Base-by-base conservation (phyloP, 2,888 invertebrate species). In the Ctenicera cuprea region DNA sequence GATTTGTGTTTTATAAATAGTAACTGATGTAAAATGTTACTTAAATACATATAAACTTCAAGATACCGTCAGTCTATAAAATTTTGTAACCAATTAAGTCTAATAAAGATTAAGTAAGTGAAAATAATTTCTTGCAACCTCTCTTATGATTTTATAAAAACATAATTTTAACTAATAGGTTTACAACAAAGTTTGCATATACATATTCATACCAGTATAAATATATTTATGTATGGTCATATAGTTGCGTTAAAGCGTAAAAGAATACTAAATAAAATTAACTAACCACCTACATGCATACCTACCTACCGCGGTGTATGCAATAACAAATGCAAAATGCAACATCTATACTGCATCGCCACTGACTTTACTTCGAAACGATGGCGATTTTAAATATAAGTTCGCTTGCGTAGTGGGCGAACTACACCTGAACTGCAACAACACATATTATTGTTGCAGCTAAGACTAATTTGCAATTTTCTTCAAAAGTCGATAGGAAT, bases 261-360 rank as follows among this genome's bases (percentile, higher is more conserved):
- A 74, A 67, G 62, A 71, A 71, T 67, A 74, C 64, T 74, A 74
- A 74, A 74, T 74, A 74, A 74, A 74, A 67, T 74, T 74, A 74
- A 71, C 67, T 63, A 74, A 74, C 71, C 74, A 63, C 74, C 74
- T 71, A 74, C 71, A 57, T 54, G 63, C 66, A 38, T 59, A 70
- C 65, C 61, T 70, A 74, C 74, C 74, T 74, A 74, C 74, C 74
- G 74, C 74, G 74, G 50, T 43, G 74, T 54, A 45, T 52, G 66
- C 70, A 66, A 69, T 73, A 73, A 73, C 65, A 73, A 73, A 74
- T 74, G 70, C 74, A 70, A 74, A 70, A 45, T 52, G 50, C 63
- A 37, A 45, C 48, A 22, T 72, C 50, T 38, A 59, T 63, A 52
- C 67, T 52, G 62, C 52, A 57, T 70, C 43, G 48, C 33, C 33